Conservation (phyloP, 64 coral and sea anemone genomes). For the Porites australiensis region DNA sequence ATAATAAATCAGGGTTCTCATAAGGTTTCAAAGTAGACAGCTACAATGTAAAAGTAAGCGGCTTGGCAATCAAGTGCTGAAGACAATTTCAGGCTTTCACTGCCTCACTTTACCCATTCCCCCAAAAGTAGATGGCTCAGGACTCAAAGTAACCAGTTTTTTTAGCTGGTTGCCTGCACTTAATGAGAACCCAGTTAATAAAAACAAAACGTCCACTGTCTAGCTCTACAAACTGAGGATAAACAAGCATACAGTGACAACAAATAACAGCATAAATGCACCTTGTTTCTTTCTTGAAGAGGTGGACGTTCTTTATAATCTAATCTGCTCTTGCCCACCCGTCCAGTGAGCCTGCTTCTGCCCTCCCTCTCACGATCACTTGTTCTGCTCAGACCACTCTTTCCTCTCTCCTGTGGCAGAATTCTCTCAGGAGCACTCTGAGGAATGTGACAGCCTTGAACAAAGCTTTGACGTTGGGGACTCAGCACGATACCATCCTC, state of each 20-base stretch:
- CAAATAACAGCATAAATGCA: background rate
- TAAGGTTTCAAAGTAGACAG: too few relatives aligned
- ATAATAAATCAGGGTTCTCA: too few relatives aligned
- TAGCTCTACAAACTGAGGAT: too few relatives aligned
- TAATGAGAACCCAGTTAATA: too few relatives aligned
- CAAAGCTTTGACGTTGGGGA: slow-evolving; percentile 94
- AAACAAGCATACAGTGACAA: background rate
- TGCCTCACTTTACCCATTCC: too few relatives aligned
- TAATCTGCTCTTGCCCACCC: slow-evolving; percentile 79
- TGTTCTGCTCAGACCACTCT: slow-evolving; percentile 76
- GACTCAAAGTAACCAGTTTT: too few relatives aligned
- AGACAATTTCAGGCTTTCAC: too few relatives aligned
- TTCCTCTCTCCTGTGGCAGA: slow-evolving; percentile 73
- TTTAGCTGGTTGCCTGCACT: too few relatives aligned
- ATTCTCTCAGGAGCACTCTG: slow-evolving; percentile 87
- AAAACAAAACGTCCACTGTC: too few relatives aligned
- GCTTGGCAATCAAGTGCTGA: too few relatives aligned
- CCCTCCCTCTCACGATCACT: slow-evolving; percentile 86
- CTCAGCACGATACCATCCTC: slow-evolving; percentile 95
- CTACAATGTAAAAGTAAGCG: too few relatives aligned
- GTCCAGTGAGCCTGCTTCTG: slow-evolving; percentile 86
- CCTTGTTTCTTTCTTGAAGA: slow-evolving; percentile 70
- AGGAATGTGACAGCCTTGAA: slow-evolving; percentile 88
- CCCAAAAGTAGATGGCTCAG: too few relatives aligned
- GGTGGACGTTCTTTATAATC: slow-evolving; percentile 75